Conservation (phyloP, 2,113 vertebrate species). For the Trichechus manatus region DNA sequence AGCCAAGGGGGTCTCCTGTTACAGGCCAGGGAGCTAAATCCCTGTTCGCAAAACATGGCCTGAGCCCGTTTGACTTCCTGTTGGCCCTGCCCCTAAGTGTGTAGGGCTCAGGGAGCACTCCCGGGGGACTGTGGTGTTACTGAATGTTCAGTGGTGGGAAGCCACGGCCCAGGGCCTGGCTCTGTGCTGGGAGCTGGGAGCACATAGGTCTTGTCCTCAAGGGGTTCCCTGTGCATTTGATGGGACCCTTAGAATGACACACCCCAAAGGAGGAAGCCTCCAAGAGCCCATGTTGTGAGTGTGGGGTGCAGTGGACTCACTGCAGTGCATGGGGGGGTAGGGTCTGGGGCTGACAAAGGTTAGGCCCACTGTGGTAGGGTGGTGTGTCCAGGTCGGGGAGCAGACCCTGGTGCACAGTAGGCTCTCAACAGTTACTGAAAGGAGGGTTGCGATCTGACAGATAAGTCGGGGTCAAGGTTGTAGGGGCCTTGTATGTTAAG, state of each 20-base stretch:
- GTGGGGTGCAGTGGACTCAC: neutral
- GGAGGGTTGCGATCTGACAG: neutral
- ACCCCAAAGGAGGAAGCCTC: neutral
- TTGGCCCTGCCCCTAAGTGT: slow-evolving; percentile 55
- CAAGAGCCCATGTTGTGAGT: too few species aligned
- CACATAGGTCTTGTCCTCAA: neutral
- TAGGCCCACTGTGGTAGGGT: neutral
- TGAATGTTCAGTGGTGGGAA: neutral
- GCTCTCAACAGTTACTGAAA: neutral
- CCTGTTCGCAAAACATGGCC: slow-evolving; percentile 71
- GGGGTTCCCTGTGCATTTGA: neutral
- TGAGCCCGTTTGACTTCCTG: slow-evolving; percentile 21
- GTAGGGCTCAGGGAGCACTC: neutral
- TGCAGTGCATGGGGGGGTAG: too few species aligned
- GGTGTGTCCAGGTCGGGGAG: neutral
- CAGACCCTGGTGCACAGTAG: fast-evolving
- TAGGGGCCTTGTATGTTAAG: neutral
- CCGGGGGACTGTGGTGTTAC: neutral
- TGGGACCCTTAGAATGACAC: neutral
- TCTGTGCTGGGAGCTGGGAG: neutral
- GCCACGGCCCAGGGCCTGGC: neutral
- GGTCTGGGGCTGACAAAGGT: neutral
- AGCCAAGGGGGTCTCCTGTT: slow-evolving; percentile 67
- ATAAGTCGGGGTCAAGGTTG: fast-evolving
- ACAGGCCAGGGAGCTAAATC: slow-evolving; percentile 71